Evolutionary conservation across 2,797 vertebrate genomes (phyloP).

Genomic region (Lepilemur septentrionalis): DNA sequence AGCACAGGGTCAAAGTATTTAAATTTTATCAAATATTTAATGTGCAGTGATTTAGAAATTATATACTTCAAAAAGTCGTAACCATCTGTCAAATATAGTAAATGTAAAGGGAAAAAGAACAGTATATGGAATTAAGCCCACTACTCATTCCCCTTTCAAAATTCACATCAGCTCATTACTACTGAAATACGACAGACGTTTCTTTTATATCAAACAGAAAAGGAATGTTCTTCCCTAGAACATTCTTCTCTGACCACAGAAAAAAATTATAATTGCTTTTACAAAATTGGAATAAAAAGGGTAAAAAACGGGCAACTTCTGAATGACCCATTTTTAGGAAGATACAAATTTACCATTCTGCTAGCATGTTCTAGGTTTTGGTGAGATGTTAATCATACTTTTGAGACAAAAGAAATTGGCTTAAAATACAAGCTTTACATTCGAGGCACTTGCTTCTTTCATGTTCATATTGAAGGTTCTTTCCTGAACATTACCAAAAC

Average conservation of each 20-base stretch:
- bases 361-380: constrained; percentile 13
- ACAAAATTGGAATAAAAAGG: constrained; percentile 39
- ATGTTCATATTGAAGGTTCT: constrained; percentile 57
- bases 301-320: constrained; percentile 30
- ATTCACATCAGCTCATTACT: not conserved
- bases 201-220: constrained; percentile 4
- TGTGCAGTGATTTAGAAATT: constrained; percentile 47
- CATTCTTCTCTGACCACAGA: not conserved
- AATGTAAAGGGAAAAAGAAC: not conserved
- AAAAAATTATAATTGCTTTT: constrained; percentile 18
- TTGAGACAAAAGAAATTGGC: not conserved
- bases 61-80: constrained; percentile 8
- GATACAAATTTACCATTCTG: constrained; percentile 26
- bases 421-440: constrained; percentile 48
- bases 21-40: constrained; percentile 41
- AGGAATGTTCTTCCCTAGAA: not conserved
- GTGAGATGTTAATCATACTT: constrained; percentile 37
- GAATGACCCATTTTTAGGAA: constrained; percentile 34
- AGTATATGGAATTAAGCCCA: not conserved
- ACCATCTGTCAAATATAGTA: not conserved
- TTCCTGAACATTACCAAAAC: constrained; percentile 76
- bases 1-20: constrained; percentile 29
- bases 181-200: not conserved
- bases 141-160: constrained; percentile 31
- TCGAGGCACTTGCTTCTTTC: not conserved